These are phyloP conservation scores for Enchytraeus crypticus DNA, from an alignment of 2,888 invertebrate genomes.

Conservation along the genomic window DNA sequence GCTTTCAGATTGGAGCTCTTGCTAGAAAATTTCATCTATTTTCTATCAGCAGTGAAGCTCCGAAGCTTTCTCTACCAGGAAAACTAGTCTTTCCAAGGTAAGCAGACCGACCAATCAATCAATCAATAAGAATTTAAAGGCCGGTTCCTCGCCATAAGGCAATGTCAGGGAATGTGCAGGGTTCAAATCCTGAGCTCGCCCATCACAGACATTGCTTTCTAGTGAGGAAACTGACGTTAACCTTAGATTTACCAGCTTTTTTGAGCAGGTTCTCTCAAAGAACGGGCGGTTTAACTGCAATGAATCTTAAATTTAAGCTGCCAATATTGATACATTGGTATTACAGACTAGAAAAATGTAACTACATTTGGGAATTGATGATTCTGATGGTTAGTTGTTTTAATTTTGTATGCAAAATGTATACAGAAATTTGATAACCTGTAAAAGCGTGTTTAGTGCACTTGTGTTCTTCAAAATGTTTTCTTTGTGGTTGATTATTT, in stretches of 20 bases:
- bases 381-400: not conserved
- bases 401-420: not conserved
- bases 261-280: not conserved
- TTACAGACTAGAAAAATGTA: no score
- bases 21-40: conserved; percentile 85
- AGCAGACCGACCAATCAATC: not conserved
- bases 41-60: conserved; percentile 80
- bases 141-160: not conserved
- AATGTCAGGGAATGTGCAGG: not conserved
- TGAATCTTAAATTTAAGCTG: no score
- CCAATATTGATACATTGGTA: no score
- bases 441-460: no score
- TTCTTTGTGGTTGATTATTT: no score
- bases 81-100: conserved; percentile 82
- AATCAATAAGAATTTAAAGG: not conserved
- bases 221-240: no score
- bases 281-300: no score
- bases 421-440: no score
- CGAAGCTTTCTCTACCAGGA: conserved; percentile 88
- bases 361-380: not conserved
- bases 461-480: no score
- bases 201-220: no score
- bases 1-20: conserved; percentile 79
- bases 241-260: no score
- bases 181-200: no score